These are phyloP conservation scores for Archocentrus centrarchus DNA, from an alignment of 2,113 vertebrate genomes.

Conservation along the genomic window DNA sequence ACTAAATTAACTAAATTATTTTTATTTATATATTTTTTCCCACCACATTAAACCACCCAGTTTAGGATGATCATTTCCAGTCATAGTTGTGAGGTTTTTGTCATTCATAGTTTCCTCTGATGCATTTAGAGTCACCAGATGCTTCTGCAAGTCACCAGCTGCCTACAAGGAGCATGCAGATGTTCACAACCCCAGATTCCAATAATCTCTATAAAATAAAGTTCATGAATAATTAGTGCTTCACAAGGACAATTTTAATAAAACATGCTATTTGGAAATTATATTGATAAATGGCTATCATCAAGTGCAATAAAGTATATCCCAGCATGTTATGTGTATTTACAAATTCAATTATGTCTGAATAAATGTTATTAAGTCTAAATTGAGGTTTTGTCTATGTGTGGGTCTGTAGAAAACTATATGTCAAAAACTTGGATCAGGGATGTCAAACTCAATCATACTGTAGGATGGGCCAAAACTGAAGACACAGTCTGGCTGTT, in stretches of 20 bases:
- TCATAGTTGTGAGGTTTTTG: background rate
- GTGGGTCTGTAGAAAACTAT: background rate
- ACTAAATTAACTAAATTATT: background rate
- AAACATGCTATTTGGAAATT: background rate
- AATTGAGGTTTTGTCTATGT: background rate
- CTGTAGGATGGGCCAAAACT: too few relatives aligned
- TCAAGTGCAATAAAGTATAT: background rate
- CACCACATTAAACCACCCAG: background rate
- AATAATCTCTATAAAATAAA: background rate
- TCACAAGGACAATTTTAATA: conserved; percentile 18
- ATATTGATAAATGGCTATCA: conserved; percentile 16
- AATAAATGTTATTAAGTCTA: background rate
- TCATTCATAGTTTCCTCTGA: background rate
- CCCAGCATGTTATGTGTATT: background rate
- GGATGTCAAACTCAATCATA: too few relatives aligned
- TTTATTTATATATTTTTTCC: too few relatives aligned
- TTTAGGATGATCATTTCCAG: background rate
- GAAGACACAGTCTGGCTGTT: too few relatives aligned
- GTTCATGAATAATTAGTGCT: conserved; percentile 11
- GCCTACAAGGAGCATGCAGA: background rate
- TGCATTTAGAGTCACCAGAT: background rate
- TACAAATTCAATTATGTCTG: conserved; percentile 5
- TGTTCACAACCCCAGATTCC: background rate
- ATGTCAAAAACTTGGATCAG: background rate
- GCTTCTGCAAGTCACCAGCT: background rate